These are phyloP conservation scores for Gallinago jamesoni DNA, from an alignment of 2,113 vertebrate genomes.

Conservation along the genomic window DNA sequence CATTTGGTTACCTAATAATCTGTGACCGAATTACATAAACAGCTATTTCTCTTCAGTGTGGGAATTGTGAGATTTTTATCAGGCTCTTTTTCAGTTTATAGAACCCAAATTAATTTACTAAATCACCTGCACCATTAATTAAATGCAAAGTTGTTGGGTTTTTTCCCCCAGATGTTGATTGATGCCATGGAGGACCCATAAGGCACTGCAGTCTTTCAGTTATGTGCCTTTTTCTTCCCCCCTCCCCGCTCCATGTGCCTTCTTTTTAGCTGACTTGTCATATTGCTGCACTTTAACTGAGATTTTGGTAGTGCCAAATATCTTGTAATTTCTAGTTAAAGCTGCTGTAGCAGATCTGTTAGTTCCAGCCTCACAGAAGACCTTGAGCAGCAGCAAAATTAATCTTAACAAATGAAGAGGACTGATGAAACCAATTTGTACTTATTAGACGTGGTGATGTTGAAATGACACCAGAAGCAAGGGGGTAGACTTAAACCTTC, in stretches of 20 bases:
- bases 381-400: background rate
- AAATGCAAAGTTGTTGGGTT: background rate
- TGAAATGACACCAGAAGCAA: background rate
- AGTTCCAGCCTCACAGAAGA: background rate
- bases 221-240: background rate
- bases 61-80: background rate
- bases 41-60: background rate
- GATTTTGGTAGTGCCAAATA: background rate
- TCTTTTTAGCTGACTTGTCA: background rate
- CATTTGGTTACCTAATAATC: background rate
- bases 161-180: background rate
- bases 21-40: background rate
- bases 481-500: background rate
- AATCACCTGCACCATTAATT: background rate
- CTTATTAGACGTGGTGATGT: background rate
- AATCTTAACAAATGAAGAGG: background rate
- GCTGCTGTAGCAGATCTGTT: background rate
- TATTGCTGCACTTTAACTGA: background rate
- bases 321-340: background rate
- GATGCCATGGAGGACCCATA: background rate
- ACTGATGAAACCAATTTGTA: background rate
- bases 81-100: background rate
- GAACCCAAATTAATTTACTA: background rate
- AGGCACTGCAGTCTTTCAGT: background rate
- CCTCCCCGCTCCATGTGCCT: accelerated